Evolutionary conservation across 1,140 invertebrate species (phyloP), one percentile per base, ranked within the genome.

Genomic region (Penaeus vannamei): DNA sequence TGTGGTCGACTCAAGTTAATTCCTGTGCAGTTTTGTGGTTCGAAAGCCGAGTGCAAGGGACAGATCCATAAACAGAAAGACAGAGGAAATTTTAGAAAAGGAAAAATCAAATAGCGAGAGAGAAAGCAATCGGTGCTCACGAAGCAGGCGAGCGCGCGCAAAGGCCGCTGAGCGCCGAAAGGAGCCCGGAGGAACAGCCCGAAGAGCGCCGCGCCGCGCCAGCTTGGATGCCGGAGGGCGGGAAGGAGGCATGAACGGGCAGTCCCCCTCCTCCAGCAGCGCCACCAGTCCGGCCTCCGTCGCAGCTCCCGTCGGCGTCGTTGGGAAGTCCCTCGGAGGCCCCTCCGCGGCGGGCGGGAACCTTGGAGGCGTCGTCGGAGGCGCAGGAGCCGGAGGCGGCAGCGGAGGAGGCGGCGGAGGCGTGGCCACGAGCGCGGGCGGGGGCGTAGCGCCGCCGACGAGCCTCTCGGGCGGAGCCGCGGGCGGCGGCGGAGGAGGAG

Each of bases 191-290:
- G 14, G 14, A 14, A 53, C 8, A 53, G 76, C 76, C 4, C 76
- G 46, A 42, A 79, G 46, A n/a, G 29, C 76, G 32, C 66, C 66
- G 3, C 66, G 66, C 46, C 20, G 22, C 29, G 14, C 8, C 46
- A 14, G 46, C 46, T 53, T 53, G 46, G 46, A 53, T 53, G 46
- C 46, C 46, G 14, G 46, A 53, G 46, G 46, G 46, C 46, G 46
- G 46, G 46, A 53, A 62, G 46, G 32, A 60, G 42, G 20, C 32
- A 89, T 89, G 87, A 89, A 89, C 82, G 87, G 87, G 14, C 87
- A 84, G 82, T 59, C 82, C 46, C 46, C 46, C 46, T 5, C 46
- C 46, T 53, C 46, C 46, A 53, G 46, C 46, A 53, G 46, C 46
- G 46, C 46, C 46, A 53, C 46, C 46, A 84, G 64, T 59, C 64